phyloP scores from a whole-genome alignment of 2,797 vertebrate genomes.

The Dipus sagitta region DNA sequence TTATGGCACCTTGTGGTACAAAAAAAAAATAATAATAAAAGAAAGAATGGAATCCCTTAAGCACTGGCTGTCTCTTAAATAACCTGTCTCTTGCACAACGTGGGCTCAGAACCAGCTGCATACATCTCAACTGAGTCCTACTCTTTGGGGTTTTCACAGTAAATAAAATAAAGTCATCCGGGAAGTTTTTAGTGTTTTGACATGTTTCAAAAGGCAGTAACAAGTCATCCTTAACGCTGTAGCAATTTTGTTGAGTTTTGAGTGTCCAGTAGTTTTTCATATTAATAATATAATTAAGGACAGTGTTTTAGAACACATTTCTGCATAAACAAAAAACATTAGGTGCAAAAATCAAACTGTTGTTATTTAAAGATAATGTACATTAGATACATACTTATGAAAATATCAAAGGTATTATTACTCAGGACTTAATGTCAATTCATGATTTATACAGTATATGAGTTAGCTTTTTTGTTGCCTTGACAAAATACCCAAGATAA shows the following conservation, averaged over 20 bases:
- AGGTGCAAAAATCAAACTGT: neutral
- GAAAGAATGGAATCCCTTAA: neutral
- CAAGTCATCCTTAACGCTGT: neutral
- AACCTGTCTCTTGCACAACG: neutral
- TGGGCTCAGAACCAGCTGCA: neutral
- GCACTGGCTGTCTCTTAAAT: constrained; percentile 28
- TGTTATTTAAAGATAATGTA: constrained; percentile 4
- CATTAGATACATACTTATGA: constrained; percentile 26
- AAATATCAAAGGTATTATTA: neutral
- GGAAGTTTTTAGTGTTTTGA: constrained; percentile 18
- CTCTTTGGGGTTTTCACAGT: constrained; percentile 55
- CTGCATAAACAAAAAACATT: constrained; percentile 11
- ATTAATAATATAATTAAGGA: neutral
- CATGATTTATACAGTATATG: neutral
- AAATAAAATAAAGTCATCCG: constrained; percentile 54
- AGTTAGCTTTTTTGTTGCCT: neutral
- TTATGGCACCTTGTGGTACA: constrained; percentile 60
- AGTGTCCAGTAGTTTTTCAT: constrained; percentile 40
- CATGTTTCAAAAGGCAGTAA: constrained; percentile 44
- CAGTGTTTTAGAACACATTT: constrained; percentile 20
- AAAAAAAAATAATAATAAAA: neutral
- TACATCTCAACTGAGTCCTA: neutral
- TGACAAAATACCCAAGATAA: neutral
- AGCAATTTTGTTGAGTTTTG: constrained; percentile 2
- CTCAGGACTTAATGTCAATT: constrained; percentile 25